Conservation (phyloP, 2,113 vertebrate species). For the Scortum barcoo region DNA sequence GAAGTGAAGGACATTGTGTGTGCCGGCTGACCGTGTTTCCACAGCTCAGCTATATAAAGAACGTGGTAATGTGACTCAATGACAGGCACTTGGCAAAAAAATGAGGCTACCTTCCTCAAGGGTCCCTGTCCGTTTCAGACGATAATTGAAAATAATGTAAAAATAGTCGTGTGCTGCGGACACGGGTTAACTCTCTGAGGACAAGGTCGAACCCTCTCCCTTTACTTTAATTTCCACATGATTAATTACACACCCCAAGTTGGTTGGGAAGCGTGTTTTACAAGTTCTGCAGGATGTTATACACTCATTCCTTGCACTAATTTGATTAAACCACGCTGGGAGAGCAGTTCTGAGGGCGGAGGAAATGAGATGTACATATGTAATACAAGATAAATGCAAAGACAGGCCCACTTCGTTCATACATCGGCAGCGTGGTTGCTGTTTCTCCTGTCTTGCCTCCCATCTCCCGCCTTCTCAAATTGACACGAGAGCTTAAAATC, state of each 20-base stretch:
- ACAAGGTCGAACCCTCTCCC: conserved; percentile 76
- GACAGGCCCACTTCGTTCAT: conserved; percentile 15
- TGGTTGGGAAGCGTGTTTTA: conserved; percentile 67
- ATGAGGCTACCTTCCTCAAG: conserved; percentile 76
- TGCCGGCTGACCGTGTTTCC: conserved; percentile 54
- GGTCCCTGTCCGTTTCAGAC: conserved; percentile 74
- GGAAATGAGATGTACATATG: conserved; percentile 40
- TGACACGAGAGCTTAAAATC: conserved; percentile 41
- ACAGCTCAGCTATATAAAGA: conserved; percentile 72
- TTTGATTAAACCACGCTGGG: conserved; percentile 37
- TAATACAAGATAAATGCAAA: conserved; percentile 20
- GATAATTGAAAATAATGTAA: conserved; percentile 87
- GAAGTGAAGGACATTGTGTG: conserved; percentile 48
- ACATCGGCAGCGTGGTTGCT: neutral
- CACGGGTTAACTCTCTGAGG: conserved; percentile 79
- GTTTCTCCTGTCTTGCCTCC: conserved; percentile 19
- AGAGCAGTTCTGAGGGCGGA: conserved; percentile 26
- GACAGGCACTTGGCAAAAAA: conserved; percentile 77
- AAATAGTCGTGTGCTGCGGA: conserved; percentile 79
- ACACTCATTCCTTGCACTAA: conserved; percentile 38
- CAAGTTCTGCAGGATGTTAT: conserved; percentile 60
- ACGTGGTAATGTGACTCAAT: conserved; percentile 72
- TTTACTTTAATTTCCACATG: conserved; percentile 81
- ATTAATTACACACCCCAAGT: conserved; percentile 79
- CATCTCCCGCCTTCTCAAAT: conserved; percentile 19